Evolutionary conservation across 2,888 invertebrate species (phyloP).

Genomic region (Perizoma flavofasciatum): DNA sequence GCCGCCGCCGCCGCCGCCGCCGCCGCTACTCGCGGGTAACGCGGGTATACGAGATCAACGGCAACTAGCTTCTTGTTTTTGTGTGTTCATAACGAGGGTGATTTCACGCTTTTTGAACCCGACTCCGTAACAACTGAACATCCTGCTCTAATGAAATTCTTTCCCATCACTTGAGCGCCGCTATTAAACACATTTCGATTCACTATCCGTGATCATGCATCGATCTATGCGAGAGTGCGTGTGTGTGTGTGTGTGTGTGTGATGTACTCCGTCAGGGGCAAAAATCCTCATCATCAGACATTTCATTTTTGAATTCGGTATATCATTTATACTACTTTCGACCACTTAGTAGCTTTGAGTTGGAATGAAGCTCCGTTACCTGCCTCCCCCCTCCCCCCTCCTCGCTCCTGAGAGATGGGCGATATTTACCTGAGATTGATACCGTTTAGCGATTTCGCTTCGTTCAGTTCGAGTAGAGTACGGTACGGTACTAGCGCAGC

Average conservation of each 20-base stretch:
- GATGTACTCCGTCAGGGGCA: no score
- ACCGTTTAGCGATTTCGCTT: slow-evolving; percentile 7
- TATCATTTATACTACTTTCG: no score
- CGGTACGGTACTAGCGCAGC: background rate
- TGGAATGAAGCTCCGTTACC: no score
- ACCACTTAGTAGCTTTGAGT: no score
- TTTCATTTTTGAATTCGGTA: no score
- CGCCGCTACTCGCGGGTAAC: background rate
- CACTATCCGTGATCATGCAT: slow-evolving; percentile 23
- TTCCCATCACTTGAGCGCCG: slow-evolving; percentile 33
- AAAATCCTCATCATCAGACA: no score
- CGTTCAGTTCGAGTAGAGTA: background rate
- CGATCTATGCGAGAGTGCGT: background rate
- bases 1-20: slow-evolving; percentile 26
- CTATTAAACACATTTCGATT: slow-evolving; percentile 27
- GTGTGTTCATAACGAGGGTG: slow-evolving; percentile 32
- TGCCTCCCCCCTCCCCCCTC: no score
- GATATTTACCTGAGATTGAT: background rate
- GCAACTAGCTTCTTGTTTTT: slow-evolving; percentile 30
- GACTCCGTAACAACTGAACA: slow-evolving; percentile 17
- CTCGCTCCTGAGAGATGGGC: background rate
- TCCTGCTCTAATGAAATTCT: slow-evolving; percentile 36
- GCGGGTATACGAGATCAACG: background rate
- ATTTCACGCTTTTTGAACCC: slow-evolving; percentile 33
- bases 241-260: no score